These are phyloP conservation scores for Xiphorhynchus erythropygius DNA, from an alignment of 2,797 vertebrate genomes.

Conservation along the genomic window DNA sequence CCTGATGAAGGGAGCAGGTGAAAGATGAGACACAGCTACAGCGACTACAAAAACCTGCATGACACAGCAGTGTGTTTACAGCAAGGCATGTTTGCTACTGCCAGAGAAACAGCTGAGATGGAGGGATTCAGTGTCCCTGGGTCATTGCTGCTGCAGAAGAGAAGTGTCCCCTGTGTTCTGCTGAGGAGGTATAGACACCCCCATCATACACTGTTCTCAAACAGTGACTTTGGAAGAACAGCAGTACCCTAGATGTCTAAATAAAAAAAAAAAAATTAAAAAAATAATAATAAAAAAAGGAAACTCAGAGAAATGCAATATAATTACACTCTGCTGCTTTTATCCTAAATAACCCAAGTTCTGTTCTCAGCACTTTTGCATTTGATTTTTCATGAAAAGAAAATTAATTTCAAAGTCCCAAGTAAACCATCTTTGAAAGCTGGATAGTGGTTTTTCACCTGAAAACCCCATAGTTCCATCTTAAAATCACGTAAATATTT, in stretches of 20 bases:
- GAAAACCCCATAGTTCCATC: background rate
- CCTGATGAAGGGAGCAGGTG: background rate
- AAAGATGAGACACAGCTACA: background rate
- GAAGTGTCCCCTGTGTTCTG: background rate
- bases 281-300: background rate
- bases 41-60: background rate
- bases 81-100: background rate
- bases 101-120: fast-evolving
- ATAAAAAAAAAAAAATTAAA: background rate
- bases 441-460: background rate
- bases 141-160: background rate
- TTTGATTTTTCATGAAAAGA: background rate
- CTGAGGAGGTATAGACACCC: fast-evolving
- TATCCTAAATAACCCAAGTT: background rate
- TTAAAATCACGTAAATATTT: background rate
- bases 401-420: background rate
- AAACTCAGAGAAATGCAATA: background rate
- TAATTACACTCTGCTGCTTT: background rate
- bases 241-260: background rate
- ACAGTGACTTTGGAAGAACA: background rate
- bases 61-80: background rate
- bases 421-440: background rate
- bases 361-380: background rate
- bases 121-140: background rate
- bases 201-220: background rate